phyloP scores from a whole-genome alignment of 2,888 invertebrate genomes.

The Parnassius glacialis region DNA sequence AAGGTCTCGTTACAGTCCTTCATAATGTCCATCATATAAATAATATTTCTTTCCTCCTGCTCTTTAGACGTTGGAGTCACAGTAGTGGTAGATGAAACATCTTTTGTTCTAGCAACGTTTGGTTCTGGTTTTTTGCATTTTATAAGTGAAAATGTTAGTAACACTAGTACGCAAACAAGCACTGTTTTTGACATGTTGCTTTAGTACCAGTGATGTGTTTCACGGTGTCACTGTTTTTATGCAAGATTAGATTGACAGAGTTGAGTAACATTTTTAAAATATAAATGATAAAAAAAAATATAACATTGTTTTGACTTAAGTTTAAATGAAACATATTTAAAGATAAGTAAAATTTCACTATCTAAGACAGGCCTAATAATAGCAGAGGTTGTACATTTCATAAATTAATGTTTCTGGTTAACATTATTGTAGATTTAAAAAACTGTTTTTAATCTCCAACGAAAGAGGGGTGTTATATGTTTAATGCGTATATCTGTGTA shows the following conservation, averaged over 20 bases:
- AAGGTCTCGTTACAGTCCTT: slow-evolving; percentile 77
- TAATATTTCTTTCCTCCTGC: slow-evolving; percentile 30
- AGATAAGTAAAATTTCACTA: no score
- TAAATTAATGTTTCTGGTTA: neutral
- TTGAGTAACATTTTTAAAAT: slow-evolving; percentile 13
- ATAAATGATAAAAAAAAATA: no score
- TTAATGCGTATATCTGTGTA: no score
- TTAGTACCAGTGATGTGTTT: neutral
- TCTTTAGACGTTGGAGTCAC: slow-evolving; percentile 24
- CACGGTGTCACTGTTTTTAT: neutral
- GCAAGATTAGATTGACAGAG: slow-evolving; percentile 3
- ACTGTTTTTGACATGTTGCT: slow-evolving; percentile 27
- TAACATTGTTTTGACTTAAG: no score
- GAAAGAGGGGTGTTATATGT: no score
- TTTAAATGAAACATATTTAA: no score
- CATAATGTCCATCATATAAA: slow-evolving; percentile 63
- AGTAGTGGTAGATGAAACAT: neutral
- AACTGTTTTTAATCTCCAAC: neutral
- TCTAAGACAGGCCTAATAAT: no score
- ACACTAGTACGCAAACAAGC: slow-evolving; percentile 22
- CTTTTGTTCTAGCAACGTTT: slow-evolving; percentile 5
- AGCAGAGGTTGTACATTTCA: no score
- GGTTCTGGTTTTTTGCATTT: slow-evolving; percentile 23
- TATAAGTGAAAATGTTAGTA: slow-evolving; percentile 28
- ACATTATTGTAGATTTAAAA: neutral